A percentile compares a stretch with the other conserved stretches of the same genome.
phyloP scores from a whole-genome alignment of 2,797 vertebrate genomes.

The Meriones psammophilus region DNA sequence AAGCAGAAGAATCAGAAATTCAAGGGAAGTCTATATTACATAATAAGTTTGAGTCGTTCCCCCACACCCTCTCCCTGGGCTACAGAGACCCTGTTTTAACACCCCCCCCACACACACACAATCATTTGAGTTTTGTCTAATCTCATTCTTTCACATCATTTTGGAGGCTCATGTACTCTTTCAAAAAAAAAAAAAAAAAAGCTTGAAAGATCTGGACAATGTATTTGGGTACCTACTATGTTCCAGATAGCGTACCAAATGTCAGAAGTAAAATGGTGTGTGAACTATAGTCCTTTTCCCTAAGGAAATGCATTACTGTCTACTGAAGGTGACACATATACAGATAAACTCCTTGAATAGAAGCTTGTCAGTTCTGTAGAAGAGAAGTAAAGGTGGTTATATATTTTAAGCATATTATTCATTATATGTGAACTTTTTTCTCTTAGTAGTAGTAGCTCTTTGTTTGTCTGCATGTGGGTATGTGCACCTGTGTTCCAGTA shows the following conservation, averaged over 20 bases:
- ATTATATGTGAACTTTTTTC: neutral
- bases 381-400: neutral
- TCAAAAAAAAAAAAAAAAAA: constrained; percentile 8
- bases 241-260: neutral
- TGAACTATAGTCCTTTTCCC: neutral
- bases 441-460: neutral
- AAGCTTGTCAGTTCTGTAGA: neutral
- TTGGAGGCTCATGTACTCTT: neutral
- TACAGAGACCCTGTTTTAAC: neutral
- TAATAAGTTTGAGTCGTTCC: neutral
- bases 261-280: neutral
- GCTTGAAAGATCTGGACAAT: neutral
- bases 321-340: neutral
- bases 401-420: constrained; percentile 29
- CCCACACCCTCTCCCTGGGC: too few relatives aligned
- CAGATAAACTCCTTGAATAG: neutral
- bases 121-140: neutral
- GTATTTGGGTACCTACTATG: neutral
- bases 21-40: neutral
- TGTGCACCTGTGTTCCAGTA: neutral
- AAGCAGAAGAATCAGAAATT: neutral
- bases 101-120: neutral
- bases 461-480: neutral
- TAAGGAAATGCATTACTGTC: neutral
- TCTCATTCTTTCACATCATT: neutral